These are phyloP conservation scores for Melanotaenia boesemani DNA, from an alignment of 2,797 vertebrate genomes.

Conservation along the genomic window DNA sequence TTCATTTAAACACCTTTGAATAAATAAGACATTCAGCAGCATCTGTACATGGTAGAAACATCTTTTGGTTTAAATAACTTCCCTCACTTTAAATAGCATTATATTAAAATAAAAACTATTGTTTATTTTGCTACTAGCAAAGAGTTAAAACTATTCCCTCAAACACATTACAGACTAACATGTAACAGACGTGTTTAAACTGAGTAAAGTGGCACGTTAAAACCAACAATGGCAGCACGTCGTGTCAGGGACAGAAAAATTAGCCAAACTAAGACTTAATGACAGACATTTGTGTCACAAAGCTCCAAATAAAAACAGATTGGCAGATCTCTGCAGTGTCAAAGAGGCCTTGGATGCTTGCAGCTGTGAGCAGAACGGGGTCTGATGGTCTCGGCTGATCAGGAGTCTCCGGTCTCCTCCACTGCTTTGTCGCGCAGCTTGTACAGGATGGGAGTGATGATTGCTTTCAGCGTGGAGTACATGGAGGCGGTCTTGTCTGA, in stretches of 20 bases:
- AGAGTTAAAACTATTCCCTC: constrained; percentile 33
- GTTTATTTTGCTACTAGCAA: constrained; percentile 29
- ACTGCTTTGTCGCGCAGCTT: constrained; percentile 83
- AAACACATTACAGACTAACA: constrained; percentile 41
- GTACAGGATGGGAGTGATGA: constrained; percentile 87
- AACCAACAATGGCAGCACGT: constrained; percentile 77
- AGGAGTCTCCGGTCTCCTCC: constrained; percentile 69
- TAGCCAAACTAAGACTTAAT: constrained; percentile 16
- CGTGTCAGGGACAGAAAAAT: constrained; percentile 34
- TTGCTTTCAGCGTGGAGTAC: constrained; percentile 86
- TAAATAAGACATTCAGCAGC: constrained; percentile 70
- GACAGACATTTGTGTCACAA: constrained; percentile 22
- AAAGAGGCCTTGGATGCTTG: constrained; percentile 45
- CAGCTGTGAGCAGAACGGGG: constrained; percentile 2
- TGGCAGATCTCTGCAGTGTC: constrained; percentile 55
- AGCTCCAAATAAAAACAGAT: constrained; percentile 22
- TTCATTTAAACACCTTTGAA: constrained; percentile 52
- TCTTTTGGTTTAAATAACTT: constrained; percentile 73
- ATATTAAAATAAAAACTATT: constrained; percentile 37
- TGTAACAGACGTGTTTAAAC: constrained; percentile 43
- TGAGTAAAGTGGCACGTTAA: constrained; percentile 73
- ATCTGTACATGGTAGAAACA: constrained; percentile 74
- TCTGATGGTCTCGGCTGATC: constrained; percentile 29
- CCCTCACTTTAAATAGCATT: constrained; percentile 46
- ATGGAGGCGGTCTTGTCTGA: constrained; percentile 84